Conservation (phyloP, 2,113 vertebrate genomes). For the Pogonocichla stellata region DNA sequence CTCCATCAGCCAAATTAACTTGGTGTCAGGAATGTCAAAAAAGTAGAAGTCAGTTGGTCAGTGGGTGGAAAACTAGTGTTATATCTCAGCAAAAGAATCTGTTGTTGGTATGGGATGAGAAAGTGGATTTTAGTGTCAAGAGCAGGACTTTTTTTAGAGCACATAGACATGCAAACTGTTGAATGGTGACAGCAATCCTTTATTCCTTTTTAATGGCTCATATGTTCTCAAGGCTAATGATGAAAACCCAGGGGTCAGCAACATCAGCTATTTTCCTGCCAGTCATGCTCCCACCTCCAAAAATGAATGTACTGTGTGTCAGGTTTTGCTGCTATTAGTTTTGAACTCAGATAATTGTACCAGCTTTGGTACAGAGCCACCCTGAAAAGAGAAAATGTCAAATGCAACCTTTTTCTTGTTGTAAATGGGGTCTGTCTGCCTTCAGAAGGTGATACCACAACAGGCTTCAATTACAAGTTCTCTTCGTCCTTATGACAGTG, state of each 20-base stretch:
- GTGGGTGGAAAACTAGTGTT: background rate
- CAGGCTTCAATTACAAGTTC: background rate
- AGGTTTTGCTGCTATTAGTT: background rate
- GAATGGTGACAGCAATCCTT: background rate
- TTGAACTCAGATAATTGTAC: conserved; percentile 18
- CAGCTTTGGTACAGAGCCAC: background rate
- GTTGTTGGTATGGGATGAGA: background rate
- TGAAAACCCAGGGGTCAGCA: conserved; percentile 25
- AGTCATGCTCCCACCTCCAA: conserved; percentile 11
- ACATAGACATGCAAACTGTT: background rate
- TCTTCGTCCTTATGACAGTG: background rate
- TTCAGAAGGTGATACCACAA: background rate
- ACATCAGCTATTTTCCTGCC: conserved; percentile 26
- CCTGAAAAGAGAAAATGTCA: conserved; percentile 22
- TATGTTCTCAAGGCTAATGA: background rate
- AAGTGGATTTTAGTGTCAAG: conserved; percentile 21
- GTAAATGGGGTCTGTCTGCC: background rate
- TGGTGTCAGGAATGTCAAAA: background rate
- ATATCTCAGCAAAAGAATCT: background rate
- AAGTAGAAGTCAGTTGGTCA: background rate
- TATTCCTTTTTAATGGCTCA: background rate
- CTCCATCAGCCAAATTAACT: background rate
- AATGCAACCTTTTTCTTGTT: background rate
- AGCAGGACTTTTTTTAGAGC: background rate
- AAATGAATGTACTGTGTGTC: background rate